Evolutionary conservation across 2,797 vertebrate genomes (phyloP), one percentile per base, ranked within the genome.

Genomic region (Bradypus variegatus): DNA sequence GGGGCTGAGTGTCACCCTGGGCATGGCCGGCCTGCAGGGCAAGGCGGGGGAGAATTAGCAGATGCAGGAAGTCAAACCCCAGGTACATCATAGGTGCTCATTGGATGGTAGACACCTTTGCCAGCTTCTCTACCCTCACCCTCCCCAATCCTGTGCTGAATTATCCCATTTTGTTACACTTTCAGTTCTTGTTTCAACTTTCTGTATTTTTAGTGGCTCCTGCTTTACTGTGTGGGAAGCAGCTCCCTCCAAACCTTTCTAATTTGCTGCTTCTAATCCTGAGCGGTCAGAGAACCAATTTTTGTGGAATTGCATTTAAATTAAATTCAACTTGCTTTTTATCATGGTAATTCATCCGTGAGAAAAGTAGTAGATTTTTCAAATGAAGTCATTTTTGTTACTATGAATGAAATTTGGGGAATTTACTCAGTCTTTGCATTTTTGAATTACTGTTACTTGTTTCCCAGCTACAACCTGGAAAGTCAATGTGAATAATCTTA

Each of bases 261-360:
- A 27, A 29, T 92, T 67, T 89, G 62, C 33, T 64, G 0, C 69
- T 91, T 64, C 41, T 60, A 53, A 41, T 86, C 65, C 45, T 18
- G 76, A 50, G n/a, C 81, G 76, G 33, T 77, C 73, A 75, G n/a
- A 60, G 87, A 64, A 38, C 55, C 45, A 69, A 48, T 38, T 48
- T 53, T 84, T 45, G 45, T 80, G 27, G 38, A 82, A 62, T 83
- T 72, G 14, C 50, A 48, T 58, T 81, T 73, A 78, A 67, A 38
- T 69, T 55, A 88, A 92, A 90, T 27, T 86, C 67, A 31, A 48
- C 25, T 88, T 92, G 27, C 31, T 48, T 93, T 86, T 93, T 58
- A 41, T 31, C 55, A 36, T 55, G 31, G 78, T 72, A 80, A 48
- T 88, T 89, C 14, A 58, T 88, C 73, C 82, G 41, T 86, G 76